Evolutionary conservation across 2,113 vertebrate species (phyloP), one percentile per base, ranked within the genome.

Genomic region (Brachypodius melanocephalos): DNA sequence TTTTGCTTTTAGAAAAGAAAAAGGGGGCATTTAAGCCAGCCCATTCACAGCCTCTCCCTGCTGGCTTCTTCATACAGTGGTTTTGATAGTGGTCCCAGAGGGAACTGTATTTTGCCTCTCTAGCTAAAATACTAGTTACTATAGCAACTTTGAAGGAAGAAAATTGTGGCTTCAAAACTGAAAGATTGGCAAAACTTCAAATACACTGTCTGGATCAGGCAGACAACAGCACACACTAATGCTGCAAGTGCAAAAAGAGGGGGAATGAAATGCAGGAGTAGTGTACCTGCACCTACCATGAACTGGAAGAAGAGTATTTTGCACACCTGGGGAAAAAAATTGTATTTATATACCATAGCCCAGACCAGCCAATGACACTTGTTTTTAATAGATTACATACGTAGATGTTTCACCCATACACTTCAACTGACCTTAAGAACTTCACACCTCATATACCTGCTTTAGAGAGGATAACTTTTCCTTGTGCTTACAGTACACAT

Each of bases 341-440:
- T 90, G 89, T 74, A 95, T 97, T 97, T 66, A 29, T 40, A 95
- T 69, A 94, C 97, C 90, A 95, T 8, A 96, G 93, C 92, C 75
- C 94, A 94, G 94, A 96, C 97, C 90, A 97, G 97, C 96, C 98
- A 78, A 98, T 97, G 97, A 97, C 93, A 66, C 7, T 6, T 71
- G 87, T 96, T 98, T 98, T 99, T 98, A 98, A 99, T 95, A 98
- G 98, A 98, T 97, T 99, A 98, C 98, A 99, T 99, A 99, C 98
- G 98, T 98, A 98, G 98, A 98, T 98, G 98, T 98, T 98, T 99
- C 98, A 98, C 98, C 98, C 98, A 98, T 96, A 98, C 84, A 94
- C 98, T 98, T 98, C 98, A 98, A 98, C 95, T 95, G 97, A 99
- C 98, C 98, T 97, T 55, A 98, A 98, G 98, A 99, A 98, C 96